Base-by-base conservation (phyloP, 2,113 vertebrate genomes). In the Mormyrus lacerda region DNA sequence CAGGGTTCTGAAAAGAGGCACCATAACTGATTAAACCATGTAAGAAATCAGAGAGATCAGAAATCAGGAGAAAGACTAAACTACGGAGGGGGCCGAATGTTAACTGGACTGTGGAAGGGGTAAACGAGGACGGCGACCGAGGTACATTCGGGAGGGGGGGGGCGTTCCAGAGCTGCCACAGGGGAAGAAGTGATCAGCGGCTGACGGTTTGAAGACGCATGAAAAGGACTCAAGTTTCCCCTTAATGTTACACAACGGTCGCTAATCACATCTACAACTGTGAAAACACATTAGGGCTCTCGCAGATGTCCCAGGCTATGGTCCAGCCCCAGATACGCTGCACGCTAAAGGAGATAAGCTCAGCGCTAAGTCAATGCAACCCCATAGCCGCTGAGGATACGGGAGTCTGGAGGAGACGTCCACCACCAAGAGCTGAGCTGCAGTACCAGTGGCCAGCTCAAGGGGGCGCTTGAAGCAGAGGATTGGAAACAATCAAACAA, bases 221-320 rank as follows among this genome's bases (percentile, higher is more conserved):
- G 44, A 48, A 48, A 47, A 48, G 24, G 45, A 48, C 42, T 45
- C 79, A 42, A 83, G 79, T 42, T 24, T 83, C 39, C 73, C 31
- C 89, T 87, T 87, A 85, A 79, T 69, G 86, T 92, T 50, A 90
- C 88, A 10, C 35, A 24, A 47, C 15, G 48, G 15, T 15, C 48
- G 7, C 35, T 65, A 48, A 85, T 24, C 47, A n/a, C 42, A 85
- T 48, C 47, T n/a, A 48, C 44, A 85, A 48, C 44, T 48, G 44
- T 17, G 47, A 85, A 27, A 48, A 85, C 82, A 48, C 44, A 85
- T 45, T 85, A 27, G 42, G 83, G 83, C n/a, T 31, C 83, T 10
- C 21, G 44, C 47, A 85, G 82, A 85, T 79, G 73, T 79, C 73
- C 15, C 35, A 42, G 73, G 73, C 73, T 48, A 48, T 1, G 24